Conservation (phyloP, 2,113 vertebrate species). For the Redunca redunca region DNA sequence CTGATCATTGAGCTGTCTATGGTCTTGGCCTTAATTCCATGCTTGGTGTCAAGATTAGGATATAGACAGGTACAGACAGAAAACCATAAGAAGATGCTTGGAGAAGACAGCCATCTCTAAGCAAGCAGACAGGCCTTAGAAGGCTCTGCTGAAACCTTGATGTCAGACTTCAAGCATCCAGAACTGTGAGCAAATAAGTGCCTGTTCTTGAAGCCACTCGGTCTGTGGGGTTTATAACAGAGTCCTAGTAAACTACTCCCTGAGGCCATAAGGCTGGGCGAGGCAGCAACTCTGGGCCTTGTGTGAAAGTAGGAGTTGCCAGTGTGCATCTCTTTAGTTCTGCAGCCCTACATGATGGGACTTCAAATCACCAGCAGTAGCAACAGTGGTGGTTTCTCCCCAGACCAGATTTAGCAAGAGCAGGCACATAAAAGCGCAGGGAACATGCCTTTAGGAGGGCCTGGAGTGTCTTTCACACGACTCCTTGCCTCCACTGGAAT, state of each 20-base stretch:
- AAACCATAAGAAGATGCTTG: background rate
- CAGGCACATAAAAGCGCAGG: background rate
- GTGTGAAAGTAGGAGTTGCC: background rate
- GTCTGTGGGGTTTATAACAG: background rate
- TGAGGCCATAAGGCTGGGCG: background rate
- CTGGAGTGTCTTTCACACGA: background rate
- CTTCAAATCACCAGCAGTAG: background rate
- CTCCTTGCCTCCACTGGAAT: background rate
- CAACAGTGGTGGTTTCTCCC: background rate
- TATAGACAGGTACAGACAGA: background rate
- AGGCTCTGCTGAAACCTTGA: background rate
- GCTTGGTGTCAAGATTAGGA: background rate
- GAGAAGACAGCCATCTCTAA: background rate
- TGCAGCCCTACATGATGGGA: accelerated
- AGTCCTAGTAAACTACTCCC: background rate
- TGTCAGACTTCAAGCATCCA: background rate
- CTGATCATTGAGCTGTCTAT: background rate
- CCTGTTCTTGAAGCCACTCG: background rate
- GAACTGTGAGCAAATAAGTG: background rate
- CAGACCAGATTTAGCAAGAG: background rate
- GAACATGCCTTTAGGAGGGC: background rate
- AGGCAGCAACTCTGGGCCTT: background rate
- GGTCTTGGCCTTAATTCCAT: background rate
- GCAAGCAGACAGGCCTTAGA: background rate
- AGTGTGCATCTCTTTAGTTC: accelerated